phyloP scores from a whole-genome alignment of 2,113 vertebrate genomes.

The Peromyscus polionotus region DNA sequence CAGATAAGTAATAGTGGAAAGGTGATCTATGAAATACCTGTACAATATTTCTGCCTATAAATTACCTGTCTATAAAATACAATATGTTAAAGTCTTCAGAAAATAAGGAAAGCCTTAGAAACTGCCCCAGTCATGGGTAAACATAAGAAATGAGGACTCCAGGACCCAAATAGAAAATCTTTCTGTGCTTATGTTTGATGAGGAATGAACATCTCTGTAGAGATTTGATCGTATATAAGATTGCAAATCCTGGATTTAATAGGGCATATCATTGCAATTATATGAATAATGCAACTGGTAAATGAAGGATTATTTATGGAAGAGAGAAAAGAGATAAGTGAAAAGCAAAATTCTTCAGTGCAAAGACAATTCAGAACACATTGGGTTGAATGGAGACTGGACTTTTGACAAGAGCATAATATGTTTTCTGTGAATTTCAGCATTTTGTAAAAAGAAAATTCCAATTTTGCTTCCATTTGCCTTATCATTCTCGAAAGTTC shows the following conservation, averaged over 20 bases:
- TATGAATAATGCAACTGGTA: background rate
- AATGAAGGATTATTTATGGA: background rate
- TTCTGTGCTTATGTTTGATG: background rate
- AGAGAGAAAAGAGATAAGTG: background rate
- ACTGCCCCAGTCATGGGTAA: background rate
- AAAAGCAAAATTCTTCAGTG: background rate
- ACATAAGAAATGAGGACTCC: background rate
- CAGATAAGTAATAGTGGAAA: background rate
- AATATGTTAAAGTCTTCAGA: background rate
- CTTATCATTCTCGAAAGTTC: background rate
- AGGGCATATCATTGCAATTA: background rate
- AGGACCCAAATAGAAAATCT: background rate
- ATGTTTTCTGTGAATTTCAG: conserved; percentile 1
- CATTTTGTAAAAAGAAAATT: conserved; percentile 2
- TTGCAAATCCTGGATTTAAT: background rate
- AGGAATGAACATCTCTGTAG: background rate
- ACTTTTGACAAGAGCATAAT: background rate
- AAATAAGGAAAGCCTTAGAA: background rate
- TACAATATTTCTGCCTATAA: background rate
- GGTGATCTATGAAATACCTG: background rate
- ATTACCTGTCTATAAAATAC: background rate
- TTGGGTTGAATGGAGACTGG: background rate
- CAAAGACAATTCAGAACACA: background rate
- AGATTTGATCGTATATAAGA: background rate
- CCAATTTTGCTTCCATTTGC: background rate